phyloP scores from a whole-genome alignment of 2,797 vertebrate genomes.

The Sarcoramphus papa region DNA sequence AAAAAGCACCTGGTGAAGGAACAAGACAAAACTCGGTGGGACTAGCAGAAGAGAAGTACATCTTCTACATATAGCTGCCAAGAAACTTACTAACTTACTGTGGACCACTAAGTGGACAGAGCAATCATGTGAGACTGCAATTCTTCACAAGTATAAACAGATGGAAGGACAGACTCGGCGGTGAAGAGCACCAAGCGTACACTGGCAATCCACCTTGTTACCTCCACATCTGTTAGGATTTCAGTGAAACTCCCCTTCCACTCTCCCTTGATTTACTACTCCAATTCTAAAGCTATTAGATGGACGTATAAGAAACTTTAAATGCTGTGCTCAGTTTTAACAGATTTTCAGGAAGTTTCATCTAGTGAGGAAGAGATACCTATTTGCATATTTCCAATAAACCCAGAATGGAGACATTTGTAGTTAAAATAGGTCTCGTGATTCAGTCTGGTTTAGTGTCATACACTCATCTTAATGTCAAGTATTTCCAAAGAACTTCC shows the following conservation, averaged over 20 bases:
- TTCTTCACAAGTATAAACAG: neutral
- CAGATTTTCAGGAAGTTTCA: neutral
- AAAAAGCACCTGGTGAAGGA: neutral
- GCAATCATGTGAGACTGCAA: neutral
- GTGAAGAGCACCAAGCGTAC: neutral
- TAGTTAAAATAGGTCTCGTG: neutral
- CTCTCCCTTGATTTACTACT: neutral
- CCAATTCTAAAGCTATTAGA: neutral
- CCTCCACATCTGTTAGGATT: neutral
- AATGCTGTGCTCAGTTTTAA: neutral
- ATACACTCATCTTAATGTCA: conserved; percentile 20
- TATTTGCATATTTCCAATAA: conserved; percentile 19
- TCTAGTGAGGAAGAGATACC: neutral
- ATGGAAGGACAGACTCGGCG: neutral
- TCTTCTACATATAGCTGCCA: neutral
- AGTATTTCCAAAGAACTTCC: conserved; percentile 56
- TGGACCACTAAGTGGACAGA: neutral
- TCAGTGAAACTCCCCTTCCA: neutral
- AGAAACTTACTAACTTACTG: neutral
- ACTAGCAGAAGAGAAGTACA: neutral
- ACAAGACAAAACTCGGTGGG: neutral
- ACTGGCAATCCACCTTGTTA: neutral
- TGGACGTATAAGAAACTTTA: neutral
- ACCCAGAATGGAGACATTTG: neutral
- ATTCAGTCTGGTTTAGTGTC: conserved; percentile 27